Base-by-base conservation (phyloP, 2,888 invertebrate genomes). In the Amblyjoppa fuscipennis region DNA sequence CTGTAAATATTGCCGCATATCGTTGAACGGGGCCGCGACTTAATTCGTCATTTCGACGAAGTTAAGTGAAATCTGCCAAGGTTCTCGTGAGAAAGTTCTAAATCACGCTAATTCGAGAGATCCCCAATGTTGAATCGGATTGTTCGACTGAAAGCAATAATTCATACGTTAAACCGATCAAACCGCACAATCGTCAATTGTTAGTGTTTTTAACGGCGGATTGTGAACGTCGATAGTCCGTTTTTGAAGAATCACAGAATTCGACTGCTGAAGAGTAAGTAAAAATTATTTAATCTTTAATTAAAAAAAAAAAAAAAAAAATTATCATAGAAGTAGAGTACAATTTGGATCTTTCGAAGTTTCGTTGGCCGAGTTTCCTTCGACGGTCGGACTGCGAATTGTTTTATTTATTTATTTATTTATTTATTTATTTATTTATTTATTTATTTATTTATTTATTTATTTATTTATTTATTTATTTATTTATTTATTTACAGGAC, bases 31-130 rank as follows among this genome's bases (percentile, higher is more conserved):
- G 28, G 3, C 20, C 73, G 73, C 59, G 41, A 59, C 51, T 7
- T 34, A 64, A 86, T 81, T 81, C 80, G 79, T 83, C 20, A 16
- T n/a, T 7, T 20, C 25, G n/a, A 49, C 4, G 4, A 45, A 31
- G 51, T 16, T 16, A 41, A n/a, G 25, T 69, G 56, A 20, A 45
- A 59, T 56, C n/a, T 45, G 45, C 28, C 38, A 69, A 16, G n/a
- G 9, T 13, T 7, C 1, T 20, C 31, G n/a, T 61, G 38, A n/a
- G 13, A 11, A 61, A 61, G 45, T 45, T 31, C 25, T n/a, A 51
- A 38, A n/a, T 20, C 38, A 20, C 20, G 20, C n/a, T 38, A 13
- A 13, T 4, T 4, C 28, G 25, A 13, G n/a, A n/a, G 25, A 25
- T 13, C 6, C 6, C 20, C 16, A 16, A 73, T 59, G 28, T 34